Base-by-base conservation (phyloP, 1,140 invertebrate genomes). In the Batillaria attramentaria region DNA sequence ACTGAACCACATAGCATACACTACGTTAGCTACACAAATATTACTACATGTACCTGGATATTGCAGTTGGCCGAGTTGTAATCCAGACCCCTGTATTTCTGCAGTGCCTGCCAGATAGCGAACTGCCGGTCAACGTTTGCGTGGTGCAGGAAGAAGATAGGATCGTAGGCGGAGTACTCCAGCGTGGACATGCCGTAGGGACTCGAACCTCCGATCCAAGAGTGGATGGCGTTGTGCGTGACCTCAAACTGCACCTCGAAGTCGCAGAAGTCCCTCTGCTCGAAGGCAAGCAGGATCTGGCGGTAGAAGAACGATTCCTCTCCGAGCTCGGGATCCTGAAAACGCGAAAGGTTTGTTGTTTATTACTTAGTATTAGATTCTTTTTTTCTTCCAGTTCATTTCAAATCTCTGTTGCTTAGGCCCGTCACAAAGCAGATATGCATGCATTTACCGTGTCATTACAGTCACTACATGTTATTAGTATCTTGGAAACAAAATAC, bases 231-330 rank as follows among this genome's bases (percentile, higher is more conserved):
- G 78, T 84, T 84, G 76, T 84, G 82, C 37, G 46, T 68, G 20
- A 84, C 62, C 72, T 84, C 82, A 24, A 74, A 80, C 72, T 84
- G 82, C 10, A 82, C 73, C 42, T 82, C 81, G 46, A 82, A 82
- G 35, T 79, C 70, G 33, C 81, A 82, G 74, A 70, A 82, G 50
- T 82, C 81, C 13, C 77, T 79, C 46, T 82, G 81, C 46, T 82
- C 81, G 24, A 82, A 74, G 33, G 81, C 81, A 5, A 82, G 69
- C 3, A 79, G 72, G 37, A 79, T 60, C 65, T 82, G 81, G 24
- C 81, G 70, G 43, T 82, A 82, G 57, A 76, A 80, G 79, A 80
- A 80, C 1, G 79, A 81, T 28, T 81, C 57, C 18, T 60, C 50
- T 66, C 79, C 79, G 18, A 46, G 60, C 35, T 81, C 79, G 24